phyloP scores from a whole-genome alignment of 2,797 vertebrate species.

The Tapera naevia region DNA sequence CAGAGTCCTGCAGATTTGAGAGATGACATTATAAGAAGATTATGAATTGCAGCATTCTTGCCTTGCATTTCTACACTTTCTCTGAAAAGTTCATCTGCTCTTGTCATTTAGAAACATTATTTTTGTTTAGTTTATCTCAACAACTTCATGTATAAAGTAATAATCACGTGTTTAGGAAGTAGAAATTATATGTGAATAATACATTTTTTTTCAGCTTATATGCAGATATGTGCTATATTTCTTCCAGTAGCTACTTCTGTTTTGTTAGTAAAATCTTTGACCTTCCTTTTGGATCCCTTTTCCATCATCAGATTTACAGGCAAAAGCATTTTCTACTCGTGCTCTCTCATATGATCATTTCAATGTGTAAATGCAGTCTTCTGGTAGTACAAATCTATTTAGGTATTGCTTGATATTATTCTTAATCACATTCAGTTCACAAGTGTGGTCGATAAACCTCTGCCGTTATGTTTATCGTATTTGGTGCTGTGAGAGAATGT shows the following conservation, averaged over 20 bases:
- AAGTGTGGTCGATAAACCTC: neutral
- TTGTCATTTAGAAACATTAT: neutral
- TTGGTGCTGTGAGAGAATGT: neutral
- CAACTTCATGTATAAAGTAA: neutral
- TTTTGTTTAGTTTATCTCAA: neutral
- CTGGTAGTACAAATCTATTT: neutral
- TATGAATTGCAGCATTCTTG: neutral
- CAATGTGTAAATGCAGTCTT: neutral
- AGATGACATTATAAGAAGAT: neutral
- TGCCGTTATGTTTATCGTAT: rapidly evolving
- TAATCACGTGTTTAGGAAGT: neutral
- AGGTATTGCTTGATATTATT: neutral
- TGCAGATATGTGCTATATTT: neutral
- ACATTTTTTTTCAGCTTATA: neutral
- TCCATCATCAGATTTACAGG: neutral
- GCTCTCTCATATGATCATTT: neutral
- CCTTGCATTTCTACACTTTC: neutral
- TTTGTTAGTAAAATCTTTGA: neutral
- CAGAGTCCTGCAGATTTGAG: neutral
- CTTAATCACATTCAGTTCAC: neutral
- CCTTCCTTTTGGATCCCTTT: neutral
- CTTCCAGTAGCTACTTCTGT: neutral
- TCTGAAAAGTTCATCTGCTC: neutral
- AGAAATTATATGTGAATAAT: neutral
- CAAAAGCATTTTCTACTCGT: neutral